A percentile compares a stretch with the other conserved stretches of the same genome.
phyloP scores from a whole-genome alignment of 2,888 invertebrate genomes.

The Leptogaster cylindrica region DNA sequence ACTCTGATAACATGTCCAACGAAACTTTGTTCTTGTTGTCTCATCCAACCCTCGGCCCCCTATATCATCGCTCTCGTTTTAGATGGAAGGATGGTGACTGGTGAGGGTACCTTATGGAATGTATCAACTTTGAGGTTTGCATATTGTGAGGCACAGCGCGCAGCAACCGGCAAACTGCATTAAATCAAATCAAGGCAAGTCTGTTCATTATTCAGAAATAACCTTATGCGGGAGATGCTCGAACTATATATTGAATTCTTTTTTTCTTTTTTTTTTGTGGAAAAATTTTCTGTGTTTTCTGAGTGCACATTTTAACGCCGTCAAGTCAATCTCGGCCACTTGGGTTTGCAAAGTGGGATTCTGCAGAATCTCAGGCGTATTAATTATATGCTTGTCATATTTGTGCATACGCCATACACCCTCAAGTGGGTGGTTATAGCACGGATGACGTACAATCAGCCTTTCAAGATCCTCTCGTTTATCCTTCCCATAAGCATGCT shows the following conservation, averaged over 20 bases:
- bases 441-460: background rate
- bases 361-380: too few relatives aligned
- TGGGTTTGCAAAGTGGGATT: background rate
- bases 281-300: background rate
- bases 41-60: background rate
- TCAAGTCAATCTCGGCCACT: conserved; percentile 15
- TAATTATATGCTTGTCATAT: conserved; percentile 18
- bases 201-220: conserved; percentile 40
- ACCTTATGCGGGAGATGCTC: conserved; percentile 29
- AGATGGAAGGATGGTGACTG: too few relatives aligned
- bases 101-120: too few relatives aligned
- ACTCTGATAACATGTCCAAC: conserved; percentile 27
- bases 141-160: conserved; percentile 12
- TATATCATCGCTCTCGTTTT: conserved; percentile 19
- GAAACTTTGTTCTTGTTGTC: conserved; percentile 15
- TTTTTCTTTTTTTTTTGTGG: background rate
- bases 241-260: too few relatives aligned
- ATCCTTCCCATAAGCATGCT: background rate
- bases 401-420: background rate
- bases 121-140: too few relatives aligned
- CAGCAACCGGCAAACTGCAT: conserved; percentile 25
- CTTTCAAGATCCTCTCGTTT: conserved; percentile 4
- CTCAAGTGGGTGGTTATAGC: conserved; percentile 1
- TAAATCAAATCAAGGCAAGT: conserved; percentile 37
- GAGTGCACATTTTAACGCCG: conserved; percentile 11